Evolutionary conservation across 64 coral and sea anemone genomes (phyloP).

Genomic region (Stichodactyla helianthus): DNA sequence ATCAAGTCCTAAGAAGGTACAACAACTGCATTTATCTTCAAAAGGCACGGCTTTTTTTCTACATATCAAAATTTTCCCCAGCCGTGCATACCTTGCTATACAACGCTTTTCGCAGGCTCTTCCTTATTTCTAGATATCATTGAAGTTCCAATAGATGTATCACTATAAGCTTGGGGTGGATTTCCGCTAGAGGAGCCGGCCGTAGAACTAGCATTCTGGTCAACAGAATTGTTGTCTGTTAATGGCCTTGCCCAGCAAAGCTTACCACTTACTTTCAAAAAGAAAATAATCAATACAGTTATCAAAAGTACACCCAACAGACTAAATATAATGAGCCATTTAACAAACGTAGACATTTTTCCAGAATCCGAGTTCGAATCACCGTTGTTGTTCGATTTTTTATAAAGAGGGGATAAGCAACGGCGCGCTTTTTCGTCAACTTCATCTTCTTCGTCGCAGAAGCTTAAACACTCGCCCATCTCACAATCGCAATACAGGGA

Average conservation of each 20-base stretch:
- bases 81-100: too few species aligned
- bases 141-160: too few species aligned
- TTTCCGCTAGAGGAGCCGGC: background rate
- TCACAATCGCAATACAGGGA: conserved; percentile 75
- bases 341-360: conserved; percentile 64
- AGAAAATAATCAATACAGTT: conserved; percentile 65
- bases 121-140: too few species aligned
- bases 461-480: conserved; percentile 48
- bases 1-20: too few species aligned
- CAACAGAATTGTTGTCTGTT: background rate
- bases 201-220: background rate
- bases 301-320: conserved; percentile 62
- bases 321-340: conserved; percentile 85
- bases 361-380: background rate
- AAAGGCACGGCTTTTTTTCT: too few species aligned
- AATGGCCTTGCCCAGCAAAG: conserved; percentile 57
- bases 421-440: conserved; percentile 51
- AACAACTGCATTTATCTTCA: too few species aligned
- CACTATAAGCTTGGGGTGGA: background rate
- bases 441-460: conserved; percentile 50
- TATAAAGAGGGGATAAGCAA: conserved; percentile 17
- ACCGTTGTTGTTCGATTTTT: background rate
- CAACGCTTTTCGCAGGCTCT: too few species aligned
- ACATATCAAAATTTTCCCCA: too few species aligned
- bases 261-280: conserved; percentile 67